Evolutionary conservation across 2,797 vertebrate genomes (phyloP).

Genomic region (Crypturellus tataupa): DNA sequence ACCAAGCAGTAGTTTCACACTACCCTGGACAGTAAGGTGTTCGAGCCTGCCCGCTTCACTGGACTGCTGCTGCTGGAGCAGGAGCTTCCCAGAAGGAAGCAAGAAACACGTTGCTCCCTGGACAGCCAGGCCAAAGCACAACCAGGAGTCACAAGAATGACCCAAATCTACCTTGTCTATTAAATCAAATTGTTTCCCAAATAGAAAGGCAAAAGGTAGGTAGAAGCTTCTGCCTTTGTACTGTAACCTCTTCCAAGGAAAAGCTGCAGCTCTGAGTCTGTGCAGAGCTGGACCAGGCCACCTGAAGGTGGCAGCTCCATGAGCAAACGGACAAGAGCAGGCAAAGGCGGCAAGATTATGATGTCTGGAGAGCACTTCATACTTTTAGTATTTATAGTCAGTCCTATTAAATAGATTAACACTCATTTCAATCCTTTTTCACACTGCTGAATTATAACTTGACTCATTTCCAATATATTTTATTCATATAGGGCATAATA

Average conservation of each 20-base stretch:
- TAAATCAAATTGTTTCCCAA: not conserved
- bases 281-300: not conserved
- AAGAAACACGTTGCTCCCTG: not conserved
- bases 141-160: not conserved
- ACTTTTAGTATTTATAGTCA: not conserved
- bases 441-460: not conserved
- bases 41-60: not conserved
- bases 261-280: not conserved
- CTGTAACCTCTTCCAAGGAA: not conserved
- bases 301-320: not conserved
- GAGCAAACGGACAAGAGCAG: not conserved
- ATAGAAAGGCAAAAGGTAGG: not conserved
- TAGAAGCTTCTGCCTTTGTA: not conserved
- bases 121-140: not conserved
- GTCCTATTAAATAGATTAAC: not conserved
- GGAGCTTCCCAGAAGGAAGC: not conserved
- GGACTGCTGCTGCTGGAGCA: not conserved
- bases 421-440: not conserved
- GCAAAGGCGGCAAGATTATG: rapidly evolving
- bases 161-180: not conserved
- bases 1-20: not conserved
- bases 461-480: not conserved
- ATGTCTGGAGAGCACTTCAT: not conserved
- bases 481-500: not conserved
- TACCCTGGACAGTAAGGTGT: not conserved